Percentiles rank a stretch among this genome's conserved stretches.
Evolutionary conservation across 2,888 invertebrate species (phyloP).

Genomic region (Steinernema scapterisci): DNA sequence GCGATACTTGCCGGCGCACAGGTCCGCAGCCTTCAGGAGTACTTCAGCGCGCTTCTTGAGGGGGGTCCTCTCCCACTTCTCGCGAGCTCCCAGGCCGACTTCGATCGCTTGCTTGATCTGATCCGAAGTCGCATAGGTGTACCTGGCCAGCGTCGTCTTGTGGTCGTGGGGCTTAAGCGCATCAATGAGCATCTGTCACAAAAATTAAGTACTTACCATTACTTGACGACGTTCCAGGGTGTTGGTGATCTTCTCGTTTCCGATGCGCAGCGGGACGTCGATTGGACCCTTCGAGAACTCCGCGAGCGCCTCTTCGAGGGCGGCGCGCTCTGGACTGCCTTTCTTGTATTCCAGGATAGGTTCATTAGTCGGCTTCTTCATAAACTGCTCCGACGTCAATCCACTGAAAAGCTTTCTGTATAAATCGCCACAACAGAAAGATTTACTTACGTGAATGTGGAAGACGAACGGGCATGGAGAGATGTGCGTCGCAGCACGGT

Average conservation of each 20-base stretch:
- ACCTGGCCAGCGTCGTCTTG: conserved; percentile 83
- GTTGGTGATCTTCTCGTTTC: conserved; percentile 76
- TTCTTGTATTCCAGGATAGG: conserved; percentile 76
- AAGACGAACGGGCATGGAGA: background rate
- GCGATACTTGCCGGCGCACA: conserved; percentile 86
- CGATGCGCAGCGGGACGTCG: conserved; percentile 94
- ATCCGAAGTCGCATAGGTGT: conserved; percentile 84
- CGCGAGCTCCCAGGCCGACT: conserved; percentile 78
- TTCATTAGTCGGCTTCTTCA: conserved; percentile 70
- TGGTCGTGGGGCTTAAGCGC: conserved; percentile 77
- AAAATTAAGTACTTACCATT: conserved; percentile 70
- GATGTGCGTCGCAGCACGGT: too few relatives aligned
- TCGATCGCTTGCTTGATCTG: conserved; percentile 84
- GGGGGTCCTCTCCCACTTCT: conserved; percentile 85
- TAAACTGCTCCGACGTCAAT: conserved; percentile 66
- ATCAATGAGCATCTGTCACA: background rate
- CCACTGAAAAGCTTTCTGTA: conserved; percentile 48
- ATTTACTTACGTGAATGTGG: conserved; percentile 24
- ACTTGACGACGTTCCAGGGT: conserved; percentile 76
- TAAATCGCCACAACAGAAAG: background rate
- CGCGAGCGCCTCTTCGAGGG: conserved; percentile 76
- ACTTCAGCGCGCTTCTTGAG: conserved; percentile 78
- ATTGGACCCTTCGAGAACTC: conserved; percentile 37
- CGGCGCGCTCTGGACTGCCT: conserved; percentile 80
- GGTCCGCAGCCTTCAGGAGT: conserved; percentile 84